Percentiles rank a stretch among this genome's conserved stretches.
Evolutionary conservation across 2,797 vertebrate genomes (phyloP).

Genomic region (Rhabdophis nuchalis): DNA sequence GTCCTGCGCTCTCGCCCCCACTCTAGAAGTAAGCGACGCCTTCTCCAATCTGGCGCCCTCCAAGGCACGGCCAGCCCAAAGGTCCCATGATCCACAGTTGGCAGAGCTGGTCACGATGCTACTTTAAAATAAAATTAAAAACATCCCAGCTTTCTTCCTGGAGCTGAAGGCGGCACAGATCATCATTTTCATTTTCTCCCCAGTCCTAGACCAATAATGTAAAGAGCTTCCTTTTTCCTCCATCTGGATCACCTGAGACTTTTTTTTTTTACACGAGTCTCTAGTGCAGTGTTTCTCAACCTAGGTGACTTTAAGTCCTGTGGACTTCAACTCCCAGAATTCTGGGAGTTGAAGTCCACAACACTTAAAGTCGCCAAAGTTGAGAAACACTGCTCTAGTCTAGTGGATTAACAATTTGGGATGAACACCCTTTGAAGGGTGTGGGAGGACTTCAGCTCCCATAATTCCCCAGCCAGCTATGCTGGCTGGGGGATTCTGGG

Average conservation of each 20-base stretch:
- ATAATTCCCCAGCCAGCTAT: too few species aligned
- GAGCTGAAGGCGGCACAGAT: neutral
- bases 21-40: neutral
- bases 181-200: neutral
- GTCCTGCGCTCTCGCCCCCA: neutral
- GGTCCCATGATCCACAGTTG: neutral
- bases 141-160: neutral
- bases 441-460: too few species aligned
- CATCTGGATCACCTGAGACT: neutral
- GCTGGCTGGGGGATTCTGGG: too few species aligned
- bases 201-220: neutral
- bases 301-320: too few species aligned
- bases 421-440: too few species aligned
- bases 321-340: too few species aligned
- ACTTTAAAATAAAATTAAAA: too few species aligned
- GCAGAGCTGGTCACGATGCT: neutral
- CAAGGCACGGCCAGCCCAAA: neutral
- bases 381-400: too few species aligned
- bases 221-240: neutral
- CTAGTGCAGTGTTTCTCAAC: too few species aligned
- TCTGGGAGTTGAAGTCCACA: too few species aligned
- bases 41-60: neutral
- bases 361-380: too few species aligned
- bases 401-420: too few species aligned
- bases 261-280: neutral